Percentiles rank a stretch among this genome's conserved stretches.
Conservation (phyloP, 2,113 vertebrate species). For the Okapia johnstoni region DNA sequence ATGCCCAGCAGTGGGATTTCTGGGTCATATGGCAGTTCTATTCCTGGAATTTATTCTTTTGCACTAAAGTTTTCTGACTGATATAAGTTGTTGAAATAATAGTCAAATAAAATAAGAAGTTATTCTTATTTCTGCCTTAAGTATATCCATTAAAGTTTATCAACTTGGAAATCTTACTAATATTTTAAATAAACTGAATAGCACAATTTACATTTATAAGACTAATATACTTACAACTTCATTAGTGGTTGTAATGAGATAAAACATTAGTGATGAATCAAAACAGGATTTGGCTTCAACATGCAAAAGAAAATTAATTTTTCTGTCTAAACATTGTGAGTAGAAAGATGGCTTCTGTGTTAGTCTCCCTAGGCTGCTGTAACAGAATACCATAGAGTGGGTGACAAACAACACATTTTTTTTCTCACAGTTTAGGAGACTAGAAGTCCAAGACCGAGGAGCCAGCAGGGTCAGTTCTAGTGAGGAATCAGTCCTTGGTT, state of each 20-base stretch:
- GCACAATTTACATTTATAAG: neutral
- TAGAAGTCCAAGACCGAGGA: neutral
- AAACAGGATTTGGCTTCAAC: neutral
- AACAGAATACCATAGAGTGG: neutral
- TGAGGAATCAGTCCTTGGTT: neutral
- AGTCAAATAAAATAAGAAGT: neutral
- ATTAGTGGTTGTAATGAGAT: neutral
- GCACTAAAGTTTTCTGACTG: neutral
- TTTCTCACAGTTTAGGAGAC: neutral
- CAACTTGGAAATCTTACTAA: neutral
- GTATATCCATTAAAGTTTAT: neutral
- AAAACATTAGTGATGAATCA: constrained; percentile 19
- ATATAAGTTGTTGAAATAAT: neutral
- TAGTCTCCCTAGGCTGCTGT: neutral
- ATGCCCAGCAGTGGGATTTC: too few species aligned
- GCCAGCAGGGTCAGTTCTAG: neutral
- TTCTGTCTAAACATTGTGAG: neutral
- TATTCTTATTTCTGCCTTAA: constrained; percentile 11
- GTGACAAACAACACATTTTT: neutral
- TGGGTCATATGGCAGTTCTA: too few species aligned
- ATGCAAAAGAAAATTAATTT: constrained; percentile 22
- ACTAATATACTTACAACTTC: neutral
- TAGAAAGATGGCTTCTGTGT: neutral
- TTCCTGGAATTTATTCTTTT: constrained; percentile 7
- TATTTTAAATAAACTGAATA: neutral